Percentiles rank a stretch among this genome's conserved stretches.
Evolutionary conservation across 2,113 vertebrate species (phyloP).

Genomic region (Takifugu flavidus): DNA sequence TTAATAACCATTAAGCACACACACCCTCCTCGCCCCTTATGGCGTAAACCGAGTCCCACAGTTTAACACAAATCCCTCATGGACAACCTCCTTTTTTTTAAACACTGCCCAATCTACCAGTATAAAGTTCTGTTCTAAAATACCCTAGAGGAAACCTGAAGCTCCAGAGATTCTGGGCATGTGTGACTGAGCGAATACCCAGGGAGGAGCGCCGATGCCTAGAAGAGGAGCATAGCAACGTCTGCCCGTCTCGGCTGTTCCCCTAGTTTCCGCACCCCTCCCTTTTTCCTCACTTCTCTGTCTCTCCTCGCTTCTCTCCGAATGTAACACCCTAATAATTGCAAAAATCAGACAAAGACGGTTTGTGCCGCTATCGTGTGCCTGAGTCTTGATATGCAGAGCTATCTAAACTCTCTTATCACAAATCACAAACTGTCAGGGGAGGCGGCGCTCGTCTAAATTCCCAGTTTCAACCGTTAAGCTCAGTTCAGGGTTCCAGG

Average conservation of each 20-base stretch:
- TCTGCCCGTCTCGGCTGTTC: conserved; percentile 16
- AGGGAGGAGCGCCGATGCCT: conserved; percentile 56
- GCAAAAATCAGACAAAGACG: conserved; percentile 52
- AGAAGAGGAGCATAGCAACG: conserved; percentile 35
- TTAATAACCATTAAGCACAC: conserved; percentile 69
- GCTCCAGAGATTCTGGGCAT: conserved; percentile 55
- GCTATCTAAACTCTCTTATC: conserved; percentile 55
- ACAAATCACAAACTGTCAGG: conserved; percentile 43
- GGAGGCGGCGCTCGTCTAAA: conserved; percentile 37
- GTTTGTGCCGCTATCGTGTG: conserved; percentile 16
- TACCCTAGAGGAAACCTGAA: conserved; percentile 58
- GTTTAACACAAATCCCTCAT: conserved; percentile 62
- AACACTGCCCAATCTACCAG: conserved; percentile 41
- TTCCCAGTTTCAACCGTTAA: conserved; percentile 25
- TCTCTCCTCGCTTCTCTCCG: conserved; percentile 30
- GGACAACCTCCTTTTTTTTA: conserved; percentile 44
- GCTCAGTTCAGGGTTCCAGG: conserved; percentile 4
- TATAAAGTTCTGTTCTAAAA: conserved; percentile 44
- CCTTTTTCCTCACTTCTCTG: conserved; percentile 11
- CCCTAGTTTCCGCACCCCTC: conserved; percentile 2
- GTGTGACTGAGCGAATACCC: conserved; percentile 38
- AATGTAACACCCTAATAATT: conserved; percentile 60
- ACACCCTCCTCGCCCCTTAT: conserved; percentile 41
- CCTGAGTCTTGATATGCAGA: conserved; percentile 12
- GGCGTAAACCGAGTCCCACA: conserved; percentile 54